phyloP scores from a whole-genome alignment of 1,140 invertebrate genomes.

The Drosophila pseudoananassae region DNA sequence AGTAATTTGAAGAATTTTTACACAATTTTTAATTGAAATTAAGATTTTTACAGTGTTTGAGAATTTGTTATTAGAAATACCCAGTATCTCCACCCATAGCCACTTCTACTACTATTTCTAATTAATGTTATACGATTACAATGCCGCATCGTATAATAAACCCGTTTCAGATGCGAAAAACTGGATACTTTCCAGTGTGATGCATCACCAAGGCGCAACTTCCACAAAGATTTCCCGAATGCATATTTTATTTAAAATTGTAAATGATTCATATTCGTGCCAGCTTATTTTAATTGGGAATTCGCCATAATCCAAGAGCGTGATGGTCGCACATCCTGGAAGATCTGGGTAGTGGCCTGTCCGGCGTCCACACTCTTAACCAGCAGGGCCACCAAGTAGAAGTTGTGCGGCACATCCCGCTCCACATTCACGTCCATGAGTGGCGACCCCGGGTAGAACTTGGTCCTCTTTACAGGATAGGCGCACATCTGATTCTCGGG shows the following conservation, averaged over 20 bases:
- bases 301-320: conserved; percentile 51
- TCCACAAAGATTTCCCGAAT: conserved; percentile 17
- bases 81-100: background rate
- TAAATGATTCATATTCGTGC: background rate
- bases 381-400: conserved; percentile 53
- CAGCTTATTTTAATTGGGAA: background rate
- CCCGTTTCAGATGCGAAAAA: conserved; percentile 42
- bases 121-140: conserved; percentile 21
- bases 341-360: conserved; percentile 26
- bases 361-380: conserved; percentile 6
- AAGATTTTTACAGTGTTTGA: background rate
- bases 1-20: background rate
- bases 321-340: conserved; percentile 51
- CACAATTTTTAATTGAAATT: background rate
- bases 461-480: conserved; percentile 31
- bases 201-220: conserved; percentile 11
- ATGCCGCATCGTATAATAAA: conserved; percentile 23
- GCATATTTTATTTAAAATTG: conserved; percentile 16
- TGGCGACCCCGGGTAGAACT: conserved; percentile 44
- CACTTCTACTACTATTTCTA: conserved; percentile 8
- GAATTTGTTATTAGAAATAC: conserved; percentile 1
- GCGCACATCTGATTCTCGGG: conserved; percentile 60
- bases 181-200: conserved; percentile 28
- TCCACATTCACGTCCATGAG: conserved; percentile 55
- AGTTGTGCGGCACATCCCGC: conserved; percentile 40